A percentile compares a stretch with the other conserved stretches of the same genome.
Evolutionary conservation across 2,888 invertebrate genomes (phyloP).

Genomic region (Epinotia demarniana): DNA sequence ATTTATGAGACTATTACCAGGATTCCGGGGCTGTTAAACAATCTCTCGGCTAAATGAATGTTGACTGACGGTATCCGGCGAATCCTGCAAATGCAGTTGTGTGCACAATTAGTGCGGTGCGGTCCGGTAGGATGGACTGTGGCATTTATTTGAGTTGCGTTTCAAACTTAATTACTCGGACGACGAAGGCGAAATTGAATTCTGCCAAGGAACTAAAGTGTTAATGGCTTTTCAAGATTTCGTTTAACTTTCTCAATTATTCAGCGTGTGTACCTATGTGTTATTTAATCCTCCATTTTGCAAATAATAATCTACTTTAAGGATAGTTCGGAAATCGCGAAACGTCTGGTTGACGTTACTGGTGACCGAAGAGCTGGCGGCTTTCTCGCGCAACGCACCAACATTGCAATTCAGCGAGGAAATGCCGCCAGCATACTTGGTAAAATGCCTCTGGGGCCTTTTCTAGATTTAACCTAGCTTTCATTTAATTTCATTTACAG

Average conservation of each 20-base stretch:
- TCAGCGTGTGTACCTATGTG: too few relatives aligned
- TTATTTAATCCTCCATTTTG: too few relatives aligned
- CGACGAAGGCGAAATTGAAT: conserved; percentile 22
- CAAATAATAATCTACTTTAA: too few relatives aligned
- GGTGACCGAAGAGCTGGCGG: too few relatives aligned
- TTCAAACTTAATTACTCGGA: conserved; percentile 33
- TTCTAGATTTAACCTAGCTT: too few relatives aligned
- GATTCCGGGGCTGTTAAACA: conserved; percentile 9
- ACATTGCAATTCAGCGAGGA: too few relatives aligned
- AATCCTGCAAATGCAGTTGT: conserved; percentile 21
- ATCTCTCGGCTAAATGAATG: conserved; percentile 29
- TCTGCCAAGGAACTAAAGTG: not conserved
- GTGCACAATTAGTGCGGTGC: conserved; percentile 27
- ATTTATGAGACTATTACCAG: conserved; percentile 18
- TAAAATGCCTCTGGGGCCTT: too few relatives aligned
- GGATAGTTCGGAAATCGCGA: too few relatives aligned
- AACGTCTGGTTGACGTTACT: too few relatives aligned
- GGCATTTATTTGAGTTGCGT: conserved; percentile 32
- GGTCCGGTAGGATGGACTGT: conserved; percentile 28
- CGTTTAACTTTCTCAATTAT: not conserved
- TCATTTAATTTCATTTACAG: too few relatives aligned
- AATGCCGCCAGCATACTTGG: too few relatives aligned
- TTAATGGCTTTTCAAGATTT: conserved; percentile 9
- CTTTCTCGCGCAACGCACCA: too few relatives aligned
- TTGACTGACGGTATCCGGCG: conserved; percentile 22